phyloP scores from a whole-genome alignment of 2,888 invertebrate genomes.

The Tinea semifulvella region DNA sequence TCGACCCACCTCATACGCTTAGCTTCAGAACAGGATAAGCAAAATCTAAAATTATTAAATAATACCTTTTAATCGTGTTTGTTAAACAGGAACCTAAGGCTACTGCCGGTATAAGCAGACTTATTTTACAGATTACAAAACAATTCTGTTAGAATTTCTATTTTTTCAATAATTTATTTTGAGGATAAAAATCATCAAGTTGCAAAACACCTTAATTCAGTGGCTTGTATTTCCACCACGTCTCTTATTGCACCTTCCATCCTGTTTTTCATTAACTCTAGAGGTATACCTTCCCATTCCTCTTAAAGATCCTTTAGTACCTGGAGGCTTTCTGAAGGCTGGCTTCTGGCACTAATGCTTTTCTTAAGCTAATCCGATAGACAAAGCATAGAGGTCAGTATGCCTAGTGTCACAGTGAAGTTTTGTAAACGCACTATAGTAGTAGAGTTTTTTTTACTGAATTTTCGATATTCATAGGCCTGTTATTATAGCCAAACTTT shows the following conservation, averaged over 20 bases:
- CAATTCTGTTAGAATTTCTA: not conserved
- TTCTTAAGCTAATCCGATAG: no score
- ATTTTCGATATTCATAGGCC: no score
- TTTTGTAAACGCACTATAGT: no score
- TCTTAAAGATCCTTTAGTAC: no score
- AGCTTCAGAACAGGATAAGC: not conserved
- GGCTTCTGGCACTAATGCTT: no score
- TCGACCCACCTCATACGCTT: not conserved
- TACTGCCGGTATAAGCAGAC: not conserved
- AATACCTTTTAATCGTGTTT: not conserved
- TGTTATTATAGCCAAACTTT: no score
- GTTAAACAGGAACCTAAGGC: not conserved
- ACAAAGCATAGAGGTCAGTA: no score
- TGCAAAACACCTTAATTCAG: not conserved
- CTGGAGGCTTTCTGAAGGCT: no score
- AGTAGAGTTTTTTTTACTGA: no score
- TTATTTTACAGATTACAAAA: not conserved
- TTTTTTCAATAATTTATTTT: not conserved
- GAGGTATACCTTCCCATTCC: not conserved
- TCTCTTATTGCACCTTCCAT: not conserved
- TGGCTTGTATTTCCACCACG: not conserved
- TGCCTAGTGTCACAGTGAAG: no score
- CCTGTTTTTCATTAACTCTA: not conserved
- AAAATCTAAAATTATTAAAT: not conserved
- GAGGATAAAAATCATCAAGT: not conserved